A percentile compares a stretch with the other conserved stretches of the same genome.
phyloP scores from a whole-genome alignment of 37 sponge, comb jelly and placozoan genomes.

The Cladorhizidae sp. region DNA sequence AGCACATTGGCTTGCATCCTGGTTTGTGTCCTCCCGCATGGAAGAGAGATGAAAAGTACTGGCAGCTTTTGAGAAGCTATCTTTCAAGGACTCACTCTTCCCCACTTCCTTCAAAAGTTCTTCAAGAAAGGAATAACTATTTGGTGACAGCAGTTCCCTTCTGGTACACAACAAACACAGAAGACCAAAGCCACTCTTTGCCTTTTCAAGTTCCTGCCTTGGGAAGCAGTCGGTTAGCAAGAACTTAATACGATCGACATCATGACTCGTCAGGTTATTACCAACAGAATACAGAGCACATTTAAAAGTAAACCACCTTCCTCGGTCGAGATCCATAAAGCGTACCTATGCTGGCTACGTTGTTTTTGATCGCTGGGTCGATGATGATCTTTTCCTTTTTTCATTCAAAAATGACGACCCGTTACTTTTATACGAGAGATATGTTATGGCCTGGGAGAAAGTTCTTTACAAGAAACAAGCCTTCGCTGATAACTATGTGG shows the following conservation, averaged over 20 bases:
- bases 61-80: not conserved
- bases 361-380: too few relatives aligned
- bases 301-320: not conserved
- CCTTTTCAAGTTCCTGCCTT: constrained; percentile 15
- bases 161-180: constrained; percentile 18
- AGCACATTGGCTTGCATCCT: too few relatives aligned
- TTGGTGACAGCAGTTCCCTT: not conserved
- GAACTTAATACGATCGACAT: constrained; percentile 24
- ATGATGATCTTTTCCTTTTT: too few relatives aligned
- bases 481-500: constrained; percentile 84
- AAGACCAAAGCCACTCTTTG: constrained; percentile 4
- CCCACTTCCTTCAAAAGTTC: constrained; percentile 29
- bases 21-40: too few relatives aligned
- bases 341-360: too few relatives aligned
- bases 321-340: not conserved
- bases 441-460: constrained; percentile 67
- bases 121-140: constrained; percentile 21
- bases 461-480: constrained; percentile 67
- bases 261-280: not conserved
- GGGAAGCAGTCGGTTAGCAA: constrained; percentile 9
- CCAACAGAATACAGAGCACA: not conserved
- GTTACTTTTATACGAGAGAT: too few relatives aligned
- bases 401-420: too few relatives aligned
- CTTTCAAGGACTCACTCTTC: not conserved
- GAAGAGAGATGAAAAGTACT: not conserved